Percentiles rank a stretch among this genome's conserved stretches.
These are phyloP conservation scores for Minunthozetes semirufus DNA, from an alignment of 2,888 invertebrate genomes.

Conservation along the genomic window DNA sequence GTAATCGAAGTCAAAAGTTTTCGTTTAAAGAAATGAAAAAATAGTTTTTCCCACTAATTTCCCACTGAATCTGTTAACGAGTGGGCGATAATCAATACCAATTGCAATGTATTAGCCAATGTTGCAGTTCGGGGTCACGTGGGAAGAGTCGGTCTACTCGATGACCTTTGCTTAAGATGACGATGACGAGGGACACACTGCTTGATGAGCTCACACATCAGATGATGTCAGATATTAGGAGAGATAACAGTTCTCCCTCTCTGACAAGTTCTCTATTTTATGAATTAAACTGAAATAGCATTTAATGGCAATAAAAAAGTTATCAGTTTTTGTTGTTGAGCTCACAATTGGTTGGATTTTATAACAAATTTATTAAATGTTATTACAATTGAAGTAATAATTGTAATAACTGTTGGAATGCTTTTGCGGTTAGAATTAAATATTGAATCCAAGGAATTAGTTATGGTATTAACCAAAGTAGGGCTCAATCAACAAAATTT, in stretches of 20 bases:
- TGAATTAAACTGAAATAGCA: neutral
- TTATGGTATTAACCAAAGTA: neutral
- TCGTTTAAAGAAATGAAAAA: too few species aligned
- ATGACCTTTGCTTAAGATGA: neutral
- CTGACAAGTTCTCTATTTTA: too few species aligned
- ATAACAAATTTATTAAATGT: neutral
- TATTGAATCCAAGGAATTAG: conserved; percentile 8
- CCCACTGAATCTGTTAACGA: neutral
- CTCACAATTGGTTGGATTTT: too few species aligned
- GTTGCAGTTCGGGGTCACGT: conserved; percentile 15
- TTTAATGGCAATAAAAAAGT: neutral
- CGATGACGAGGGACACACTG: neutral
- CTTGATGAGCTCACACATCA: neutral
- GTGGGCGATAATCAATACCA: conserved; percentile 9
- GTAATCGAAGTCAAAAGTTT: neutral
- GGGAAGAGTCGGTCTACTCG: conserved; percentile 13
- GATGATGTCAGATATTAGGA: conserved; percentile 6
- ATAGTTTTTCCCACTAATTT: neutral
- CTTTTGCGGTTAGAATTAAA: conserved; percentile 20
- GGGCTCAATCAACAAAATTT: neutral
- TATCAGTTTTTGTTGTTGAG: neutral
- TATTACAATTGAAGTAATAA: neutral
- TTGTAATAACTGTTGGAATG: conserved; percentile 11
- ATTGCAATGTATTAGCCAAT: neutral
- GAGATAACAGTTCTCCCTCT: neutral